A percentile compares a stretch with the other conserved stretches of the same genome.
Evolutionary conservation across 2,888 invertebrate species (phyloP).

Genomic region (Resseliella maxima): DNA sequence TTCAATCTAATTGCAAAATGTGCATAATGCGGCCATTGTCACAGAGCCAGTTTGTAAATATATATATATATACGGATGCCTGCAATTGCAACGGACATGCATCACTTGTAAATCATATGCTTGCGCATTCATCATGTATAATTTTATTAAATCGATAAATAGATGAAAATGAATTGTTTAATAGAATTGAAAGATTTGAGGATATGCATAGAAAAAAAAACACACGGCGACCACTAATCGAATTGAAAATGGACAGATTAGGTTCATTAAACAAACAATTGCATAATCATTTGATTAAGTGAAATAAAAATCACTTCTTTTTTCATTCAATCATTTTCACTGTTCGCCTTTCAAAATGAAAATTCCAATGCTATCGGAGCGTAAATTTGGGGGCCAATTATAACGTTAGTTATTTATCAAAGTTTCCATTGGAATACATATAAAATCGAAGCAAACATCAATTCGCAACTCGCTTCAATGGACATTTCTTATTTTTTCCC

Average conservation of each 20-base stretch:
- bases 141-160: background rate
- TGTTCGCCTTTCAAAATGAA: background rate
- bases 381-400: background rate
- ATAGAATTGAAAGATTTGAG: background rate
- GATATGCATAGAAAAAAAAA: background rate
- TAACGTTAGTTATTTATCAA: background rate
- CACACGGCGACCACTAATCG: background rate
- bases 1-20: conserved; percentile 7
- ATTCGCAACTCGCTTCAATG: background rate
- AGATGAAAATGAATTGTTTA: background rate
- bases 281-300: background rate
- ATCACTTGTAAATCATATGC: conserved; percentile 4
- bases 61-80: background rate
- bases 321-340: background rate
- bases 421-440: background rate
- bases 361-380: background rate
- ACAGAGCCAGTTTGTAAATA: background rate
- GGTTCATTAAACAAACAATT: background rate
- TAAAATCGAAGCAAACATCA: conserved; percentile 34
- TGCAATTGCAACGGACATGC: background rate
- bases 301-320: background rate
- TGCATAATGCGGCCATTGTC: conserved; percentile 48
- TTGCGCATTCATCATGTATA: background rate
- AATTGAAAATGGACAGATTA: conserved; percentile 11
- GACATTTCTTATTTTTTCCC: background rate